These are phyloP conservation scores for Cyanoliseus patagonus DNA, from an alignment of 2,113 vertebrate genomes.

Conservation along the genomic window DNA sequence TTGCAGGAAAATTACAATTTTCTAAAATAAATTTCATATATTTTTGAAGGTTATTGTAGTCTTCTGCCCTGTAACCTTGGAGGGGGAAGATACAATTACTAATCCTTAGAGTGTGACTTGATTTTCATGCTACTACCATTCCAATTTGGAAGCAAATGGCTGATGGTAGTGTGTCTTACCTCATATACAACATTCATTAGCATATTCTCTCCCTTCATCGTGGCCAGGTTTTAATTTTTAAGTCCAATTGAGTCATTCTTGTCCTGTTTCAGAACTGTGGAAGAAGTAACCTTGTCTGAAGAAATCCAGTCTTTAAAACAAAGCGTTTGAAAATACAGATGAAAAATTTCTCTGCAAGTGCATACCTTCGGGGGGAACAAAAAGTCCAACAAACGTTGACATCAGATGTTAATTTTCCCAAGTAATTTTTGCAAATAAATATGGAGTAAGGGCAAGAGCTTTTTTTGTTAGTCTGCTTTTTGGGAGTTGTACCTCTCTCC, in stretches of 20 bases:
- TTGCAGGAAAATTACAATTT: background rate
- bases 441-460: background rate
- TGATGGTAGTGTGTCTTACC: background rate
- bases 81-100: background rate
- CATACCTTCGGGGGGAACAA: background rate
- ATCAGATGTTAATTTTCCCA: background rate
- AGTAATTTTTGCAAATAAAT: background rate
- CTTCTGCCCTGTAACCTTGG: background rate
- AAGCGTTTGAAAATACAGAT: background rate
- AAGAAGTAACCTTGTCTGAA: background rate
- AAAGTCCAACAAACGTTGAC: background rate
- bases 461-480: background rate
- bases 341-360: background rate
- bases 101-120: background rate
- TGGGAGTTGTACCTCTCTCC: background rate
- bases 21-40: background rate
- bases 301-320: background rate
- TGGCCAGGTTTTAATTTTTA: background rate
- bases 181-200: fast-evolving
- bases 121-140: background rate
- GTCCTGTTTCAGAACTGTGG: background rate
- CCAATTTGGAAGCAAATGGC: background rate
- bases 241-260: background rate
- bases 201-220: background rate
- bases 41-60: background rate